Base-by-base conservation (phyloP, 2,113 vertebrate genomes). In the Calcarius ornatus region DNA sequence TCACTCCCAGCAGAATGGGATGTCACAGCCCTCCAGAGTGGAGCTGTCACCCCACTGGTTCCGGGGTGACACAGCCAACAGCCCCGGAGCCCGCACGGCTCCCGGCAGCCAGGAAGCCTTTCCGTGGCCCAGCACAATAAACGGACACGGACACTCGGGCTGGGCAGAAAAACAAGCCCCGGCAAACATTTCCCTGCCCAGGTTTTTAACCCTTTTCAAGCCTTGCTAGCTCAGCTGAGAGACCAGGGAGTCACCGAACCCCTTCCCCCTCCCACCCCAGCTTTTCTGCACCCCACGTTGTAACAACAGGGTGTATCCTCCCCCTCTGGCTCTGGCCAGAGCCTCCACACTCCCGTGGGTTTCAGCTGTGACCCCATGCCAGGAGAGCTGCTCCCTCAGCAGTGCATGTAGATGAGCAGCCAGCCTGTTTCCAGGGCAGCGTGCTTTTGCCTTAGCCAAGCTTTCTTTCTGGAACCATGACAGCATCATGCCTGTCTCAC, bases 281-380 rank as follows among this genome's bases (percentile, higher is more conserved):
- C 31, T 60, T 43, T 80, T 64, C 43, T 86, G 48, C 45, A 60
- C 18, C 35, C 15, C 27, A 13, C 0, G 0, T 12, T 80, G 37
- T 73, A 69, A 83, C 37, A 73, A 31, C 14, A 45, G 11, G 15
- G 17, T 13, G 24, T 22, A n/a, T 56, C 30, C 20, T 48, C 11
- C 45, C 47, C n/a, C 25, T 84, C n/a, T 43, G 57, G 16, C 88
- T 63, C 28, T 72, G 43, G 15, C 21, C 43, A 50, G 56, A 76
- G 27, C 30, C n/a, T 33, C 27, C n/a, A 42, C 1, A 0, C 22
- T 65, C 42, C 60, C 5, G 2, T 2, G 3, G n/a, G 20, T 73
- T 87, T 76, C 11, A 28, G 38, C 38, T 66, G 5, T 4, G 33
- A 24, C 33, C 30, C 51, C 31, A 33, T n/a, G n/a, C n/a, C 6